phyloP scores from a whole-genome alignment of 2,888 invertebrate genomes.

The Neocrepidodera transversa region DNA sequence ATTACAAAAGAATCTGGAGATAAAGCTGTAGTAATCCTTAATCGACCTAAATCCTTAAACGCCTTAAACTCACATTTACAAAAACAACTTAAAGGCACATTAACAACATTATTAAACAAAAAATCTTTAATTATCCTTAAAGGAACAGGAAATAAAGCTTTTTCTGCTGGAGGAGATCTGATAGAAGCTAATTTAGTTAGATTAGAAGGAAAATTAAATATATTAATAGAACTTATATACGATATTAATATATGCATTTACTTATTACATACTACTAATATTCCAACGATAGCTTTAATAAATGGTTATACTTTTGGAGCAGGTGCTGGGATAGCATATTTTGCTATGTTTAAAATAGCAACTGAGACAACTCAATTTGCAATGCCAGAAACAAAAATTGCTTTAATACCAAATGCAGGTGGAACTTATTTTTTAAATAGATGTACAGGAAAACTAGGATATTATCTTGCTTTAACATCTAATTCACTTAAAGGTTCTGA shows the following conservation, averaged over 20 bases:
- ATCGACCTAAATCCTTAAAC: slow-evolving; percentile 78
- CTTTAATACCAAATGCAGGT: slow-evolving; percentile 96
- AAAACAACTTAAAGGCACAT: slow-evolving; percentile 64
- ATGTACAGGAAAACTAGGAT: slow-evolving; percentile 83
- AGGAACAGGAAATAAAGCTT: slow-evolving; percentile 78
- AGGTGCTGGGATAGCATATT: slow-evolving; percentile 93
- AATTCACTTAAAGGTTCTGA: slow-evolving; percentile 75
- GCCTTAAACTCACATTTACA: slow-evolving; percentile 79
- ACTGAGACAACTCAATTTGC: slow-evolving; percentile 95
- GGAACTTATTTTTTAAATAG: slow-evolving; percentile 90
- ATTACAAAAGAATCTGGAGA: slow-evolving; percentile 5
- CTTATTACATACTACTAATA: slow-evolving; percentile 83
- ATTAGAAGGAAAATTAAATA: slow-evolving; percentile 60
- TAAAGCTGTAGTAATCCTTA: slow-evolving; percentile 71
- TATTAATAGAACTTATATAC: slow-evolving; percentile 68
- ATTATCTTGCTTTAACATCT: slow-evolving; percentile 87
- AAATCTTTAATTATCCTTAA: slow-evolving; percentile 62
- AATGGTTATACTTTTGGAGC: slow-evolving; percentile 97
- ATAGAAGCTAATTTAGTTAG: slow-evolving; percentile 60
- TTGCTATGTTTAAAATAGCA: slow-evolving; percentile 90
- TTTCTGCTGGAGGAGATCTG: slow-evolving; percentile 98
- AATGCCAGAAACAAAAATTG: slow-evolving; percentile 99
- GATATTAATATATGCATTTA: slow-evolving; percentile 74
- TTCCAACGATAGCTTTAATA: slow-evolving; percentile 91
- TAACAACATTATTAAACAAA: slow-evolving; percentile 68